Conservation (phyloP, 2,888 invertebrate genomes). For the Polymixis lichenea region DNA sequence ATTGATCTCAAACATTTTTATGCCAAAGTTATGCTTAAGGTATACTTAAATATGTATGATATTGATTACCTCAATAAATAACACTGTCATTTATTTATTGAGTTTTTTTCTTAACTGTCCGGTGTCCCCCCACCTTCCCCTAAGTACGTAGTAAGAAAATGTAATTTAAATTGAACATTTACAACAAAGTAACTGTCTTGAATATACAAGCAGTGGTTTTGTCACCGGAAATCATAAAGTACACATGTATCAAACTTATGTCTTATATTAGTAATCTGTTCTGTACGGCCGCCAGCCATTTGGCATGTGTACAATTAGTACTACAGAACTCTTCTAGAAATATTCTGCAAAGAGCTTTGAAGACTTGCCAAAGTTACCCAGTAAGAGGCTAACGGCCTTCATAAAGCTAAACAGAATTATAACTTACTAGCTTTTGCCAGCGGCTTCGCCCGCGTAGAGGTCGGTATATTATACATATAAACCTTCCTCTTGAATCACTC, state of each 20-base stretch:
- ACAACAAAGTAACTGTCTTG: background rate
- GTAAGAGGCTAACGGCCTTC: constrained; percentile 14
- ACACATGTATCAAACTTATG: constrained; percentile 19
- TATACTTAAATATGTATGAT: no score
- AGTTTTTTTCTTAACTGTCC: no score
- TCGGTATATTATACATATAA: no score
- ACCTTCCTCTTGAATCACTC: no score
- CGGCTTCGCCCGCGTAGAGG: no score
- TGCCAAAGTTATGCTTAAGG: no score
- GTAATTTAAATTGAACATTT: background rate
- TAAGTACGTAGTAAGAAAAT: background rate
- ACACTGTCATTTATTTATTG: no score
- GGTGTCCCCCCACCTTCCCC: no score
- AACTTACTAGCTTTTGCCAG: no score
- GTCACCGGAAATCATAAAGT: background rate
- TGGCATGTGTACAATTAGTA: constrained; percentile 41
- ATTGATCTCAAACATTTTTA: no score
- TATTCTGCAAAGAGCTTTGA: constrained; percentile 37
- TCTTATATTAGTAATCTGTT: constrained; percentile 22
- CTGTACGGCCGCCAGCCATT: constrained; percentile 8
- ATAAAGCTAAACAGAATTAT: background rate
- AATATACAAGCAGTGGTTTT: background rate
- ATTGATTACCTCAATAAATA: no score
- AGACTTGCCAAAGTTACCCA: constrained; percentile 41
- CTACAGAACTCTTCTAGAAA: constrained; percentile 25